Evolutionary conservation across 1,140 invertebrate genomes (phyloP).

Genomic region (Leptinotarsa lineolata): DNA sequence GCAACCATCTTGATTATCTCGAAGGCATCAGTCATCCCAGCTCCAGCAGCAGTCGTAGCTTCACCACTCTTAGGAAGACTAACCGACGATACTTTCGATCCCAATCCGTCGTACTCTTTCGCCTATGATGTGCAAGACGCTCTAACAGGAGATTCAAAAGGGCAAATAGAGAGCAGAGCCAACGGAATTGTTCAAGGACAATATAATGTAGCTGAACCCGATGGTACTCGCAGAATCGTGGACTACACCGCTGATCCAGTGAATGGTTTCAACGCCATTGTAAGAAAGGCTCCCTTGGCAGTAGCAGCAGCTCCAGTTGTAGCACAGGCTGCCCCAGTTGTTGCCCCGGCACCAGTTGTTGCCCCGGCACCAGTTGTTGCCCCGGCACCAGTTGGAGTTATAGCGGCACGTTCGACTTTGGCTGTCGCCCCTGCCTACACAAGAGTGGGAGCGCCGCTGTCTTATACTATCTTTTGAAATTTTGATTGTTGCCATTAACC

Average conservation of each 20-base stretch:
- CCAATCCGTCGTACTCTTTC: constrained; percentile 60
- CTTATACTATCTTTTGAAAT: constrained; percentile 21
- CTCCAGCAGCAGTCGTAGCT: constrained; percentile 50
- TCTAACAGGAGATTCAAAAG: constrained; percentile 63
- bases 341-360: constrained; percentile 29
- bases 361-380: neutral
- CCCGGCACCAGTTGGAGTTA: constrained; percentile 21
- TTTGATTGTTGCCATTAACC: neutral
- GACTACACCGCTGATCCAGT: constrained; percentile 66
- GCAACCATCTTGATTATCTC: constrained; percentile 45
- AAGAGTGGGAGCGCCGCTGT: constrained; percentile 29
- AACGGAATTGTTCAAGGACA: constrained; percentile 69
- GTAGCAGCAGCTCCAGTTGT: constrained; percentile 42
- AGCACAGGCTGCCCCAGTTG: constrained; percentile 37
- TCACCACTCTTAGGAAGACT: constrained; percentile 49
- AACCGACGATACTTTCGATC: constrained; percentile 59
- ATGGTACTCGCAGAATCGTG: constrained; percentile 67
- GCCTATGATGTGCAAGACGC: constrained; percentile 63
- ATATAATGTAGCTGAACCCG: constrained; percentile 68
- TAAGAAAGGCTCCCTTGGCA: constrained; percentile 51
- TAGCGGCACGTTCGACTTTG: constrained; percentile 18
- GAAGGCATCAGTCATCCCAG: constrained; percentile 54
- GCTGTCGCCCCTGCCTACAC: constrained; percentile 11
- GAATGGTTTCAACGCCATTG: constrained; percentile 59
- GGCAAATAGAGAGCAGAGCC: constrained; percentile 60